Conservation (phyloP, 2,888 invertebrate species). For the Myathropa florea region DNA sequence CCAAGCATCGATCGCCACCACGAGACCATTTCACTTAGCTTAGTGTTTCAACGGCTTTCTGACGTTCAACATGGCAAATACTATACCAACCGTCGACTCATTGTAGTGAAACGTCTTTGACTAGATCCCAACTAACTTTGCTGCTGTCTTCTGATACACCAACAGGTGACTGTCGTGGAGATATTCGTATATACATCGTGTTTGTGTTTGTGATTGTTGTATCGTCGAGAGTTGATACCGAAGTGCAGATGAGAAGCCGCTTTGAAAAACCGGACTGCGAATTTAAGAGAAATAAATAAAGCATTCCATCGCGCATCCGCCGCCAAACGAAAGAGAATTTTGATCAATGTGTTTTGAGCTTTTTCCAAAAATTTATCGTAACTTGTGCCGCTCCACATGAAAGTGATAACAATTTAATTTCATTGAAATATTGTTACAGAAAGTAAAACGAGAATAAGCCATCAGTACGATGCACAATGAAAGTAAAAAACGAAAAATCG, state of each 20-base stretch:
- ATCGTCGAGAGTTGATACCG: neutral
- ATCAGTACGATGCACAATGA: conserved; percentile 16
- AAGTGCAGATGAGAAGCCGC: conserved; percentile 11
- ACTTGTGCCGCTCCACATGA: conserved; percentile 25
- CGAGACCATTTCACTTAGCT: conserved; percentile 52
- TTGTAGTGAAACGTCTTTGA: conserved; percentile 50
- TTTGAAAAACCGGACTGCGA: conserved; percentile 46
- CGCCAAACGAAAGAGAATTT: conserved; percentile 32
- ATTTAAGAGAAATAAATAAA: conserved; percentile 17
- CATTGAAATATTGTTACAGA: neutral
- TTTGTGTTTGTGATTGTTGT: neutral
- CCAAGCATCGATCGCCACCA: conserved; percentile 53
- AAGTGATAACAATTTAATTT: conserved; percentile 47
- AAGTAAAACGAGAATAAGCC: neutral
- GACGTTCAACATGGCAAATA: conserved; percentile 58
- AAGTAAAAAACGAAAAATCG: conserved; percentile 10
- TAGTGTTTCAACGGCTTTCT: conserved; percentile 67
- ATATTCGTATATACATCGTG: conserved; percentile 12
- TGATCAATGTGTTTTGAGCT: conserved; percentile 28
- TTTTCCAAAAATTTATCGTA: conserved; percentile 35
- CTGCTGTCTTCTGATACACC: neutral
- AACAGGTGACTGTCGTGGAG: conserved; percentile 33
- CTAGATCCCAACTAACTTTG: conserved; percentile 29
- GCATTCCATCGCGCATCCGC: neutral
- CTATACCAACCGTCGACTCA: conserved; percentile 41